A percentile compares a stretch with the other conserved stretches of the same genome.
Conservation (phyloP, 2,797 vertebrate species). For the Pygocentrus nattereri region DNA sequence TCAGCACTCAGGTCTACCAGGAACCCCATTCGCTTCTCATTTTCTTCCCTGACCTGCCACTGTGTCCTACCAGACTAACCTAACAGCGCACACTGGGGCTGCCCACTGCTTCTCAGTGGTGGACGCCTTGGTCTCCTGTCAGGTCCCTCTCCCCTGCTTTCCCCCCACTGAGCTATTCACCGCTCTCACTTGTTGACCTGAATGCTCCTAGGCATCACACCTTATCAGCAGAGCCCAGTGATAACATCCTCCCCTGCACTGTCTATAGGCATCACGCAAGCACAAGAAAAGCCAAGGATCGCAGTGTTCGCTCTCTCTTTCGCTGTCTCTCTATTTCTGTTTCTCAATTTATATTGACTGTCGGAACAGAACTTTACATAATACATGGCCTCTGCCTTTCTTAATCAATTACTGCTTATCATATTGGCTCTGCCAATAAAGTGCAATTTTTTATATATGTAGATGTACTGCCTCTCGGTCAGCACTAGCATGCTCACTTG, state of each 20-base stretch:
- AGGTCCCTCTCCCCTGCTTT: conserved; percentile 39
- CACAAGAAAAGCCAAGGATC: background rate
- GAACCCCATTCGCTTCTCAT: conserved; percentile 51
- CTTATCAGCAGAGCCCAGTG: conserved; percentile 33
- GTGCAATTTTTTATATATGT: conserved; percentile 28
- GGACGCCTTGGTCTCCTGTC: conserved; percentile 43
- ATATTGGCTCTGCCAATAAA: conserved; percentile 37
- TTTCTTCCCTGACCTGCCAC: conserved; percentile 53
- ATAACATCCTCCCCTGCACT: conserved; percentile 11
- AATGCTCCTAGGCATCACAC: conserved; percentile 39
- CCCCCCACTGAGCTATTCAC: conserved; percentile 46
- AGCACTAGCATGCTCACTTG: background rate
- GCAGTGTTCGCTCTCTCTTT: background rate
- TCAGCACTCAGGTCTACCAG: conserved; percentile 34
- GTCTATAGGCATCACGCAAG: background rate
- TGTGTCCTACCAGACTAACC: conserved; percentile 37
- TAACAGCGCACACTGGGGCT: conserved; percentile 43
- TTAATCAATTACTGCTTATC: conserved; percentile 54
- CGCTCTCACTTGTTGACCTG: conserved; percentile 47
- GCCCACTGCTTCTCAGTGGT: conserved; percentile 44
- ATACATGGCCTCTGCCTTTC: conserved; percentile 46
- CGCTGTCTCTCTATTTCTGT: background rate
- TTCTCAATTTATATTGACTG: conserved; percentile 39
- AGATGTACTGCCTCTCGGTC: background rate
- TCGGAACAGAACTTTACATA: conserved; percentile 49